Conservation (phyloP, 2,797 vertebrate species). For the Phylloscopus collybita region DNA sequence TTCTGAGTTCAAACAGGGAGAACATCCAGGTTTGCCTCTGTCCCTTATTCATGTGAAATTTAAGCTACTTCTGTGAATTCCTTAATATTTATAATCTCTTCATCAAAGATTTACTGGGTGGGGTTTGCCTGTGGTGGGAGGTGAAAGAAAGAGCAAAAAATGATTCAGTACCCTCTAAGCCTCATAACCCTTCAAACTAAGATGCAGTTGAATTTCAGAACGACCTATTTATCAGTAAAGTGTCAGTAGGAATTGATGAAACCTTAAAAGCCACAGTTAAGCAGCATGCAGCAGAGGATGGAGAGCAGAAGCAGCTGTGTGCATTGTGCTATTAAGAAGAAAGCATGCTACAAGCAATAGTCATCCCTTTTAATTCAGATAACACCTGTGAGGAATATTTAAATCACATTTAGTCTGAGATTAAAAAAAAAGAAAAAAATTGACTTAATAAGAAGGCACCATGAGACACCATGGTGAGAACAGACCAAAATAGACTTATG, state of each 20-base stretch:
- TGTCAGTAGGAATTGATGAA: slow-evolving; percentile 51
- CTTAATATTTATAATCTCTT: slow-evolving; percentile 48
- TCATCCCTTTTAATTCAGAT: slow-evolving; percentile 45
- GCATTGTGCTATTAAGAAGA: slow-evolving; percentile 58
- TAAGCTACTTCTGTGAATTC: slow-evolving; percentile 2
- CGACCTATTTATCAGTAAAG: slow-evolving; percentile 1
- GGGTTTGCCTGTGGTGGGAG: background rate
- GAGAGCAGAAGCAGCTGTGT: slow-evolving; percentile 52
- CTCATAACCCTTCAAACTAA: slow-evolving; percentile 43
- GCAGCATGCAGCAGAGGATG: slow-evolving; percentile 44
- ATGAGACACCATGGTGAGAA: slow-evolving; percentile 50
- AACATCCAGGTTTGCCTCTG: background rate
- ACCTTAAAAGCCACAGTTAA: slow-evolving; percentile 64
- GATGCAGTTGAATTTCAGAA: slow-evolving; percentile 59
- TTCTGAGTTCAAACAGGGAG: background rate
- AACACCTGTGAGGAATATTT: slow-evolving; percentile 49
- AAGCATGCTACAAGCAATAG: slow-evolving; percentile 32
- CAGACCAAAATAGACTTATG: slow-evolving; percentile 62
- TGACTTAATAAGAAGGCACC: slow-evolving; percentile 57
- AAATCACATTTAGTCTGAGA: slow-evolving; percentile 47
- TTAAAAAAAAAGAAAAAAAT: background rate
- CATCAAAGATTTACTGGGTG: slow-evolving; percentile 25
- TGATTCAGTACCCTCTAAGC: slow-evolving; percentile 21
- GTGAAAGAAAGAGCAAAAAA: slow-evolving; percentile 17
- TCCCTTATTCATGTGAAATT: background rate